Evolutionary conservation across 2,888 invertebrate species (phyloP).

Genomic region (Dicranocentrus wangi): DNA sequence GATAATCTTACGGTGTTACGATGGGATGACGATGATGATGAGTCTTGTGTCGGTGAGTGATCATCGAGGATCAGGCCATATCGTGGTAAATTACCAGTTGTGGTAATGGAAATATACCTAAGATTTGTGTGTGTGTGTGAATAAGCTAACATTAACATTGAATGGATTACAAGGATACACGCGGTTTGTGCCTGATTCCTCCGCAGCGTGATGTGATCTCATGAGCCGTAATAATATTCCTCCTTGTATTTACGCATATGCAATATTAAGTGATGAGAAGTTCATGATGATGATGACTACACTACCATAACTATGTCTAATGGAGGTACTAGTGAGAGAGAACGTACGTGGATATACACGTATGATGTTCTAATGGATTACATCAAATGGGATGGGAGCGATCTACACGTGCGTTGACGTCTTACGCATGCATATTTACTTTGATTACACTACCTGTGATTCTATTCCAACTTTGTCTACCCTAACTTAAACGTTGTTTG

Average conservation of each 20-base stretch:
- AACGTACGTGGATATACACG: background rate
- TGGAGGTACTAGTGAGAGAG: background rate
- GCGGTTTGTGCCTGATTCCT: conserved; percentile 50
- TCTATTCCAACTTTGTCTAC: background rate
- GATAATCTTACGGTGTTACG: background rate
- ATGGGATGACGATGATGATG: conserved; percentile 14
- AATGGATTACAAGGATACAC: conserved; percentile 52
- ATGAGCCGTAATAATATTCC: conserved; percentile 26
- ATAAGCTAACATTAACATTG: conserved; percentile 31
- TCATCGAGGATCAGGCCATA: conserved; percentile 56
- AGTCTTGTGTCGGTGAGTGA: conserved; percentile 24
- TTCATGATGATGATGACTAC: conserved; percentile 20
- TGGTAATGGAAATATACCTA: conserved; percentile 1
- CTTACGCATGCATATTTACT: no score
- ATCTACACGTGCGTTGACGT: background rate
- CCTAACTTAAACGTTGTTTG: conserved; percentile 9
- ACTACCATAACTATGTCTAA: no score
- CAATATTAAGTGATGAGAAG: background rate
- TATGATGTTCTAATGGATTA: background rate
- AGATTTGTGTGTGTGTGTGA: background rate
- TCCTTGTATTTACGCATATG: no score
- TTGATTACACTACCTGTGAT: no score
- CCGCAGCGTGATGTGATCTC: conserved; percentile 45
- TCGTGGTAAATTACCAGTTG: conserved; percentile 17
- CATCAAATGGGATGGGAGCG: background rate